Conservation (phyloP, 2,797 vertebrate species). For the Chaetophractus vellerosus region DNA sequence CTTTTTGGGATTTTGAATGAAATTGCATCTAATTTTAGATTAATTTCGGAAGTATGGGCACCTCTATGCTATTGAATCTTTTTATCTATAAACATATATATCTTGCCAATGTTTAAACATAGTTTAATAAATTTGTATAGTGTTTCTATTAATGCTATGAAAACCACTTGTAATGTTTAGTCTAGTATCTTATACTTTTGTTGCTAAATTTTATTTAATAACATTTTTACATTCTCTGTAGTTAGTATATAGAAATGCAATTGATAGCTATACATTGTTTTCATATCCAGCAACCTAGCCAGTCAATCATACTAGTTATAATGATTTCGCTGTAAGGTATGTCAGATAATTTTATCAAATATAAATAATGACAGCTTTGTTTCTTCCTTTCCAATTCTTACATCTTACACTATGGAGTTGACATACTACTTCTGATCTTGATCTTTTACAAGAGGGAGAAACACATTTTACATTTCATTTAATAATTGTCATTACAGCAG, state of each 20-base stretch:
- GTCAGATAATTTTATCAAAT: background rate
- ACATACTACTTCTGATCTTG: background rate
- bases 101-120: constrained; percentile 42
- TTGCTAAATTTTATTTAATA: constrained; percentile 2
- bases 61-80: constrained; percentile 14
- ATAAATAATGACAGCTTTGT: background rate
- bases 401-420: background rate
- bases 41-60: background rate
- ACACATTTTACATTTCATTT: background rate
- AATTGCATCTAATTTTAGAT: background rate
- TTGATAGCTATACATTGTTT: background rate
- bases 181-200: background rate
- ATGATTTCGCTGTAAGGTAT: background rate
- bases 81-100: background rate
- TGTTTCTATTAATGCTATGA: constrained; percentile 24
- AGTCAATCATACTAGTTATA: background rate
- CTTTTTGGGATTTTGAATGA: background rate
- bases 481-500: background rate
- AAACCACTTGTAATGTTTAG: constrained; percentile 5
- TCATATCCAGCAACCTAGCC: background rate
- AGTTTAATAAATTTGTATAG: constrained; percentile 5
- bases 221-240: background rate
- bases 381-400: background rate
- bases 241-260: background rate
- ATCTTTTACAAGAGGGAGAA: background rate